Conservation (phyloP, 2,113 vertebrate genomes). For the Sorex araneus region DNA sequence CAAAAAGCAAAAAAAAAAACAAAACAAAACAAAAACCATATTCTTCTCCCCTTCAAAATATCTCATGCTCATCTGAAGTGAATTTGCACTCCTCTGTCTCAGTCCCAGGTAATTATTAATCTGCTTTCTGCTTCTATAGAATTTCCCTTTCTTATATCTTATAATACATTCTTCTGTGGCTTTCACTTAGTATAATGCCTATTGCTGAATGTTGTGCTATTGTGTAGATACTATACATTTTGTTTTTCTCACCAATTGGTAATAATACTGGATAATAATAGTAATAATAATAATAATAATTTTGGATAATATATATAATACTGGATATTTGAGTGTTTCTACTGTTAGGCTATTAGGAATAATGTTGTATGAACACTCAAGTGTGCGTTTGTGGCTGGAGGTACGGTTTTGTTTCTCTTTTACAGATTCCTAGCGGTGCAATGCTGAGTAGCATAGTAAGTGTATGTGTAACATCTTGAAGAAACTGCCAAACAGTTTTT, state of each 20-base stretch:
- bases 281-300: too few relatives aligned
- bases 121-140: neutral
- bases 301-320: too few relatives aligned
- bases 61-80: neutral
- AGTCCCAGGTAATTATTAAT: neutral
- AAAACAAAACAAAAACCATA: too few relatives aligned
- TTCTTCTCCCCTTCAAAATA: neutral
- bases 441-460: neutral
- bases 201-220: neutral
- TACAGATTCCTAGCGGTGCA: neutral
- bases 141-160: neutral
- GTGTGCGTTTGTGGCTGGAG: neutral
- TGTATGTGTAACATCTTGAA: slow-evolving; percentile 17
- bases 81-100: neutral
- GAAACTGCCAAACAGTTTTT: neutral
- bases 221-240: neutral
- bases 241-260: neutral
- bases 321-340: neutral
- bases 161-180: too few relatives aligned
- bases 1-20: too few relatives aligned
- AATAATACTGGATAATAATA: too few relatives aligned
- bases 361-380: neutral
- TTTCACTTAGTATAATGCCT: neutral
- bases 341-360: neutral
- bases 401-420: neutral